Evolutionary conservation across 2,113 vertebrate genomes (phyloP).

Genomic region (Malurus melanocephalus): DNA sequence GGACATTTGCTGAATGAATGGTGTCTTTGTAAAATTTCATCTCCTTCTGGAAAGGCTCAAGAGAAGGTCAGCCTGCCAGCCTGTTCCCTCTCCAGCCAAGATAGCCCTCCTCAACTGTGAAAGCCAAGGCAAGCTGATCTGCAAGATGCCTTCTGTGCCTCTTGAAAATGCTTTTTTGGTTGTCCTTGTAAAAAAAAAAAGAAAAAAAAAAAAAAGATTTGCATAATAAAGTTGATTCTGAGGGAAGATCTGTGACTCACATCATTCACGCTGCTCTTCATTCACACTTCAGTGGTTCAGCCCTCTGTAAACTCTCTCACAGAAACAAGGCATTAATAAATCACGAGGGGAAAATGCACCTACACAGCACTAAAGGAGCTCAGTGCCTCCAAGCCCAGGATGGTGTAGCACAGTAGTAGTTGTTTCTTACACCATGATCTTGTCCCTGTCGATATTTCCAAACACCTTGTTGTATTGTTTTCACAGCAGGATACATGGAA

Average conservation of each 20-base stretch:
- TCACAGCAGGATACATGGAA: background rate
- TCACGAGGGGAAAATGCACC: background rate
- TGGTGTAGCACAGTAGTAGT: background rate
- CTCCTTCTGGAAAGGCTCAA: background rate
- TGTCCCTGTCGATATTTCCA: background rate
- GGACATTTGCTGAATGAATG: background rate
- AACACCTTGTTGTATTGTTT: background rate
- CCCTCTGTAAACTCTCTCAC: background rate
- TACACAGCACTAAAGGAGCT: background rate
- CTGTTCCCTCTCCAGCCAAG: background rate
- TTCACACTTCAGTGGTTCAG: conserved; percentile 39
- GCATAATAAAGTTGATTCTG: conserved; percentile 44
- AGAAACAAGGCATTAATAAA: conserved; percentile 35
- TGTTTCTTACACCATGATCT: background rate
- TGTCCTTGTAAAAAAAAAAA: conserved; percentile 2
- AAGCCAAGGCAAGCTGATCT: conserved; percentile 7
- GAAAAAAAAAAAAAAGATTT: background rate
- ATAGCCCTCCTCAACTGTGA: background rate
- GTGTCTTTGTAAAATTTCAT: background rate
- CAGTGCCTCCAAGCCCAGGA: background rate
- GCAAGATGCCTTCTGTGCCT: background rate
- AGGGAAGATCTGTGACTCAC: conserved; percentile 48
- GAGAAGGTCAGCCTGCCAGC: background rate
- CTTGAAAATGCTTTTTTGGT: background rate
- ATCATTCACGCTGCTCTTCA: conserved; percentile 51